Percentiles rank a stretch among this genome's conserved stretches.
These are phyloP conservation scores for Mallotus villosus DNA, from an alignment of 2,797 vertebrate species.

Conservation along the genomic window DNA sequence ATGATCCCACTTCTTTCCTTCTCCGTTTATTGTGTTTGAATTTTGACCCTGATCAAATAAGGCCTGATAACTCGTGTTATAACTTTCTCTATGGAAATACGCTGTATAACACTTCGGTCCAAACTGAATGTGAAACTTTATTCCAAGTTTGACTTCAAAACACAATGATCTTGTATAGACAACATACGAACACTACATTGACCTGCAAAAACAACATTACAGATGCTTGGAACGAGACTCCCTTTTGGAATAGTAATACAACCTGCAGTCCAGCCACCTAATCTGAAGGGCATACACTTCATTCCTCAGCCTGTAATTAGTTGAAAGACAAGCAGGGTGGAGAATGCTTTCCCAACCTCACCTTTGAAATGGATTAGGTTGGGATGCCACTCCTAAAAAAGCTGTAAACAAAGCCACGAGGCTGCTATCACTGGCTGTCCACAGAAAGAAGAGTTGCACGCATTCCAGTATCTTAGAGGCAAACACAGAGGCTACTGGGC, in stretches of 20 bases:
- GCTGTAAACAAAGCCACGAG: conserved; percentile 60
- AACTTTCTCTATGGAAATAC: conserved; percentile 17
- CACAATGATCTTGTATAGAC: background rate
- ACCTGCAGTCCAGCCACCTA: background rate
- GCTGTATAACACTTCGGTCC: conserved; percentile 11
- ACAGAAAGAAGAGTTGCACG: conserved; percentile 58
- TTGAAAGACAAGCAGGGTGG: conserved; percentile 1
- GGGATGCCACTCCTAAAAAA: conserved; percentile 59
- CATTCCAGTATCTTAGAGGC: conserved; percentile 70
- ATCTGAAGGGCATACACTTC: conserved; percentile 25
- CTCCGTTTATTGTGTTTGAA: conserved; percentile 48
- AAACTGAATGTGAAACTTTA: conserved; percentile 13
- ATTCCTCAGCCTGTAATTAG: conserved; percentile 23
- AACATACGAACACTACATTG: background rate
- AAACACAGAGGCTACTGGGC: conserved; percentile 62
- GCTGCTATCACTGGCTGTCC: conserved; percentile 57
- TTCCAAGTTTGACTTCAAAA: background rate
- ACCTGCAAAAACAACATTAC: background rate
- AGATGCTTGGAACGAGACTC: too few species aligned
- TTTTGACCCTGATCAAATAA: conserved; percentile 42
- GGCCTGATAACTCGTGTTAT: conserved; percentile 44
- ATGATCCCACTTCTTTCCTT: conserved; percentile 46
- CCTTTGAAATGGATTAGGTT: conserved; percentile 58
- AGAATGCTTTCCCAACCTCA: conserved; percentile 40
- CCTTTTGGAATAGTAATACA: too few species aligned